Percentiles rank a stretch among this genome's conserved stretches.
These are phyloP conservation scores for Drosophila ohnishii DNA, from an alignment of 1,140 invertebrate genomes.

Conservation along the genomic window DNA sequence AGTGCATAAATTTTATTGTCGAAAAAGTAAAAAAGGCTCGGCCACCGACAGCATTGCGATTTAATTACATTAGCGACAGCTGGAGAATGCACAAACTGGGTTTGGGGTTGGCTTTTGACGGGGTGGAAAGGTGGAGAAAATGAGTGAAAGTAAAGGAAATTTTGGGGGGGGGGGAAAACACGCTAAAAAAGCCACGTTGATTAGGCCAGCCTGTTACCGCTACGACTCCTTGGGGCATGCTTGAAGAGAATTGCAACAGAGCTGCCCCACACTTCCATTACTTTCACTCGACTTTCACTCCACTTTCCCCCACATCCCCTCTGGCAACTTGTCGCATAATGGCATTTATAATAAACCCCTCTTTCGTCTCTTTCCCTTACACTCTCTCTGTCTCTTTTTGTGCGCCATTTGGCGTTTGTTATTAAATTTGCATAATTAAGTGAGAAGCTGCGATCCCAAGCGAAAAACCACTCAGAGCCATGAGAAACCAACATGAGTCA, in stretches of 20 bases:
- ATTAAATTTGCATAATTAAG: slow-evolving; percentile 81
- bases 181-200: slow-evolving; percentile 40
- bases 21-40: slow-evolving; percentile 49
- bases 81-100: slow-evolving; percentile 42
- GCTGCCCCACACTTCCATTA: background rate
- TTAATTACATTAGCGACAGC: slow-evolving; percentile 72
- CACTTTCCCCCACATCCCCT: background rate
- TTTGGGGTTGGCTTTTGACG: slow-evolving; percentile 7
- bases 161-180: slow-evolving; percentile 9
- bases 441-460: slow-evolving; percentile 56
- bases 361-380: background rate
- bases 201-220: slow-evolving; percentile 46
- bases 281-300: background rate
- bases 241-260: slow-evolving; percentile 67
- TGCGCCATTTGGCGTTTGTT: slow-evolving; percentile 63
- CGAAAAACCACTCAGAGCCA: slow-evolving; percentile 19
- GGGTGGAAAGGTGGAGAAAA: background rate
- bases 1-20: slow-evolving; percentile 78
- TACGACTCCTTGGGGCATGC: slow-evolving; percentile 74
- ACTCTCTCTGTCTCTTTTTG: slow-evolving; percentile 33
- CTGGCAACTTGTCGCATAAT: slow-evolving; percentile 47
- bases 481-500: background rate
- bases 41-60: slow-evolving; percentile 63
- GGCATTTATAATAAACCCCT: slow-evolving; percentile 65
- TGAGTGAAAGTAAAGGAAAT: background rate